Evolutionary conservation across 2,113 vertebrate species (phyloP).

Genomic region (Oreocharis arfaki): DNA sequence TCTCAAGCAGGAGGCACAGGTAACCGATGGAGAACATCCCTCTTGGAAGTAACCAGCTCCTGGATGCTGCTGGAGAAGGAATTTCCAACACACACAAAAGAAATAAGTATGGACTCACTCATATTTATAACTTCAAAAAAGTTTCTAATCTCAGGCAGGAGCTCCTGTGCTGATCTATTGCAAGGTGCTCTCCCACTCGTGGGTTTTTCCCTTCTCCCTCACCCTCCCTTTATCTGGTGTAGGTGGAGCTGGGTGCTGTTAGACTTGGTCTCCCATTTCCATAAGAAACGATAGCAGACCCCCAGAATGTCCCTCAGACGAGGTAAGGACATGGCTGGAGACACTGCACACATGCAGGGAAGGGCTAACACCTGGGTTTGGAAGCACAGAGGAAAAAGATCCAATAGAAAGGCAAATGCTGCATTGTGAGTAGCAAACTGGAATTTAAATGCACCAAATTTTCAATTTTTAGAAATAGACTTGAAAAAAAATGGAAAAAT

Average conservation of each 20-base stretch:
- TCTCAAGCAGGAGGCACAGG: too few relatives aligned
- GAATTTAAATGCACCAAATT: background rate
- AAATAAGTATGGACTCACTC: background rate
- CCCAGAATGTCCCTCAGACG: background rate
- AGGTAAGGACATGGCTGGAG: background rate
- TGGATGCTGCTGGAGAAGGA: background rate
- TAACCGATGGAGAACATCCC: too few relatives aligned
- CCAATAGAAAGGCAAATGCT: background rate
- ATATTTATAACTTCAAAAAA: background rate
- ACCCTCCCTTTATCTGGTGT: rapidly evolving
- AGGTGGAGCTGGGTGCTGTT: background rate
- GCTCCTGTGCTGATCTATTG: background rate
- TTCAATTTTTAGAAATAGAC: background rate
- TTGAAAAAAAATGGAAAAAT: background rate
- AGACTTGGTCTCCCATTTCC: background rate
- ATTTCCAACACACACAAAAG: background rate
- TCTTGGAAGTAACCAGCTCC: background rate
- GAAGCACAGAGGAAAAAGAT: background rate
- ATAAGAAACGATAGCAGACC: background rate
- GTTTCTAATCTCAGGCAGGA: background rate
- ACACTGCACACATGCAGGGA: background rate
- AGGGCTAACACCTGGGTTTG: background rate
- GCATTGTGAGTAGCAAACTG: background rate
- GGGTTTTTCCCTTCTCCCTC: background rate
- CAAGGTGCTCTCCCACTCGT: background rate